Conservation (phyloP, 2,113 vertebrate species). For the Siphamia tubifer region DNA sequence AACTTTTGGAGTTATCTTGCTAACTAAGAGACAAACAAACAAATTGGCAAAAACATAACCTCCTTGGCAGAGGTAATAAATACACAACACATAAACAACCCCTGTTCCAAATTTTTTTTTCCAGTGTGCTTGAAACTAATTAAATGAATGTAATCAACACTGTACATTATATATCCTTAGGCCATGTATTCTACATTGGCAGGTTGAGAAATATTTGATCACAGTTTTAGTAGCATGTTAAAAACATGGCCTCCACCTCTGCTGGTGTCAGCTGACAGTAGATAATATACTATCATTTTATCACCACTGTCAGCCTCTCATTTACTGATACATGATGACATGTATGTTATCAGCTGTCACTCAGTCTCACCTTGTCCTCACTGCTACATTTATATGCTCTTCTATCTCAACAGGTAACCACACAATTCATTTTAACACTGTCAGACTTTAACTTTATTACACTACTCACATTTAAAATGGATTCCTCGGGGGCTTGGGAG, state of each 20-base stretch:
- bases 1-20: too few relatives aligned
- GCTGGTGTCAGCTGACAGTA: background rate
- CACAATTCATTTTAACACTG: constrained; percentile 3
- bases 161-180: background rate
- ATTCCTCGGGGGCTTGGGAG: background rate
- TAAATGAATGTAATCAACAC: background rate
- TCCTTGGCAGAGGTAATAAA: too few relatives aligned
- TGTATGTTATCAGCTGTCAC: constrained; percentile 34
- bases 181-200: background rate
- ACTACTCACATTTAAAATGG: background rate
- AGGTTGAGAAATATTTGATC: background rate
- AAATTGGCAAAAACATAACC: too few relatives aligned
- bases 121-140: background rate
- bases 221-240: background rate
- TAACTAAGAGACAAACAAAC: too few relatives aligned
- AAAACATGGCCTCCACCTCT: background rate
- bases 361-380: background rate
- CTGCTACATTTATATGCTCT: constrained; percentile 6
- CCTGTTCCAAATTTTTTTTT: too few relatives aligned
- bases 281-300: background rate
- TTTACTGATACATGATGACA: constrained; percentile 27
- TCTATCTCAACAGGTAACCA: background rate
- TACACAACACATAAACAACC: too few relatives aligned
- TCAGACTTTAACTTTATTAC: background rate
- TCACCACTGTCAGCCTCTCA: background rate